phyloP scores from a whole-genome alignment of 2,797 vertebrate species.

The Megalops cyprinoides region DNA sequence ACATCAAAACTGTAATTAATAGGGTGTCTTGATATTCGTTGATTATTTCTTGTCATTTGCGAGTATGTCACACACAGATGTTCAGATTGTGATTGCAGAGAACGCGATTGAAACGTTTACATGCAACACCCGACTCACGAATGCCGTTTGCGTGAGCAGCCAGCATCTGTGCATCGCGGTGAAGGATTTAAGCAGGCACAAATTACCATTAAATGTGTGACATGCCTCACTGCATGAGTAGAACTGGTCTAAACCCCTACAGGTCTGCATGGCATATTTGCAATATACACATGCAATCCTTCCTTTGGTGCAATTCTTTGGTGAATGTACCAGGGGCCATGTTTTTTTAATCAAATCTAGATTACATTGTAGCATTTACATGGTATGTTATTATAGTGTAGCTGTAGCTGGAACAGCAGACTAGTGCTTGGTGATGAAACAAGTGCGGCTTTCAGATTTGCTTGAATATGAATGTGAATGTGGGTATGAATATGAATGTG shows the following conservation, averaged over 20 bases:
- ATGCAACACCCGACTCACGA: background rate
- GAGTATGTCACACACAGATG: background rate
- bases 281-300: conserved; percentile 15
- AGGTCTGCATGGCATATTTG: background rate
- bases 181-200: background rate
- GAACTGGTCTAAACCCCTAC: conserved; percentile 14
- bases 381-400: no score
- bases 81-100: no score
- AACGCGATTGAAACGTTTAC: background rate
- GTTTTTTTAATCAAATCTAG: no score
- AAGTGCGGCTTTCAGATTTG: no score
- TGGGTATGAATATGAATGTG: no score
- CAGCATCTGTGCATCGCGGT: no score
- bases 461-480: no score
- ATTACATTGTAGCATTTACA: no score
- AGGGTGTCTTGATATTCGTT: background rate
- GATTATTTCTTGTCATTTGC: background rate
- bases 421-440: no score
- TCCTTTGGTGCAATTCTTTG: background rate
- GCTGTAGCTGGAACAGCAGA: no score
- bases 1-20: background rate
- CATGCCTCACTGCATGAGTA: conserved; percentile 36
- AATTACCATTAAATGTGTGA: conserved; percentile 37
- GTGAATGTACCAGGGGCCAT: no score
- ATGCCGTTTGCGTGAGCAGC: background rate